Evolutionary conservation across 2,797 vertebrate species (phyloP), one percentile per base, ranked within the genome.

Genomic region (Onychomys torridus): DNA sequence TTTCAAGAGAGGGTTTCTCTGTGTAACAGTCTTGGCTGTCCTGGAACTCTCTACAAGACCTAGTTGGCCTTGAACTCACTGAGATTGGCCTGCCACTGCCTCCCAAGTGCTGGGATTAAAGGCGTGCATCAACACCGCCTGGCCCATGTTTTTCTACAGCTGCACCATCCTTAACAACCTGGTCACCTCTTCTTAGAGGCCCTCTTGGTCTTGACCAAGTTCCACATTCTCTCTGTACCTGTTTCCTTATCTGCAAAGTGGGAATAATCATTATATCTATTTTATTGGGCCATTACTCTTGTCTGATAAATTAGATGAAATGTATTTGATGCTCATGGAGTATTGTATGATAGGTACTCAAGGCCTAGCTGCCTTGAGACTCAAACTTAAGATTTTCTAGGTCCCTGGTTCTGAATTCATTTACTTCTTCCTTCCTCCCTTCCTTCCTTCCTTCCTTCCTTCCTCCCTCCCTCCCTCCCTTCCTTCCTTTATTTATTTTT

Each of bases 201-300:
- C 71, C 91, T 82, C 59, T 25, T 69, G 78, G 43, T 52, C 61
- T 49, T 67, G 73, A 84, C 40, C 85, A 46, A 19, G 81, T 78
- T 85, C 75, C 10, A 5, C 21, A 34, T 67, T 37, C 14, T 94
- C 34, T 85, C 61, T 78, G 67, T 89, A 59, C 34, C 55, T 84
- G 8, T 90, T 91, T 91, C 43, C 57, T 93, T n/a, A 75, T 91
- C 57, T 63, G 49, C 55, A 88, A 91, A 83, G 82, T 76, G 59
- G 79, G 46, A 83, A 34, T 59, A 84, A 40, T 69, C 63, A 29
- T 27, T 63, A 25, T 83, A 69, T 19, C 29, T 90, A 37, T 86
- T 52, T 91, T 49, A 85, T 55, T 90, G 76, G 57, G 46, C 43
- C 52, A 29, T 27, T 91, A 57, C 93, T 75, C 81, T 67, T 55